phyloP scores from a whole-genome alignment of 2,113 vertebrate species.

The Coregonus clupeaformis region DNA sequence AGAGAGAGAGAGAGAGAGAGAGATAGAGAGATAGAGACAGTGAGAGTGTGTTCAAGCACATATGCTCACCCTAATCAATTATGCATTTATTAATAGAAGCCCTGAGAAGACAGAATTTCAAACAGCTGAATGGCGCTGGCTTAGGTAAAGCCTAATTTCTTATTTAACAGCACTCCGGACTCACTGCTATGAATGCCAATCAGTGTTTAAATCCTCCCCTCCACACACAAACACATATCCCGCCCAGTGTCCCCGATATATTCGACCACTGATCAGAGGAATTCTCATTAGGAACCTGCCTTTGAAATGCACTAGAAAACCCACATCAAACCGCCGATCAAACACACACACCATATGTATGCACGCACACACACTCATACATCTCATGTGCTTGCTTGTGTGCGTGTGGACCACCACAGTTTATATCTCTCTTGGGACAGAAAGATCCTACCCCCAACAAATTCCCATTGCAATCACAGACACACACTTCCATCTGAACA shows the following conservation, averaged over 20 bases:
- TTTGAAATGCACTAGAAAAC: no score
- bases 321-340: no score
- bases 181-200: conserved; percentile 74
- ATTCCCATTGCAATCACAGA: not conserved
- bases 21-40: conserved; percentile 22
- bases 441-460: no score
- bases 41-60: conserved; percentile 63
- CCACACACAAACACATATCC: not conserved
- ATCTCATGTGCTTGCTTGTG: no score
- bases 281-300: no score
- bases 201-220: conserved; percentile 65
- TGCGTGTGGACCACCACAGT: no score
- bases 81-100: conserved; percentile 77
- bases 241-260: no score
- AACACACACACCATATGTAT: no score
- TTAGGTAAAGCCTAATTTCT: conserved; percentile 77
- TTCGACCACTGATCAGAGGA: no score
- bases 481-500: conserved; percentile 5
- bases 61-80: conserved; percentile 70
- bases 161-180: conserved; percentile 72
- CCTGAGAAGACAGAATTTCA: conserved; percentile 75
- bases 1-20: not conserved
- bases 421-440: no score
- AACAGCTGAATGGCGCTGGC: conserved; percentile 72
- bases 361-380: not conserved